Conservation (phyloP, 35 echinoderm and acorn worm genomes). For the Ophioderma brevispina region DNA sequence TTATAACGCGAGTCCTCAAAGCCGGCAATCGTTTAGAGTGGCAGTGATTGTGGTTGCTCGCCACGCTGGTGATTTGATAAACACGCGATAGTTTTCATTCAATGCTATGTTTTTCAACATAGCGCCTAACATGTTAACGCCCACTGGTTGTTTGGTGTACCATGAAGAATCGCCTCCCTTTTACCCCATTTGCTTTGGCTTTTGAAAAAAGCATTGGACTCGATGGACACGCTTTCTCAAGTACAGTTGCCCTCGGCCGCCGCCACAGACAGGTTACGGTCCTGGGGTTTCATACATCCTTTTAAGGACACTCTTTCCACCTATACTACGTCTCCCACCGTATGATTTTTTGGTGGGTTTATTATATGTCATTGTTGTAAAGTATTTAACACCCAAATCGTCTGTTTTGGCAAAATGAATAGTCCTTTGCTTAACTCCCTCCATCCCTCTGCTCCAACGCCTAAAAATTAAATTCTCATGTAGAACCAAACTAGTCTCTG, state of each 20-base stretch:
- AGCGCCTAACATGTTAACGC: not conserved
- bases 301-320: not conserved
- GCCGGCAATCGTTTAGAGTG: not conserved
- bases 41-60: not conserved
- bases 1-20: not conserved
- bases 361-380: not conserved
- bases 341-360: not conserved
- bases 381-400: not conserved
- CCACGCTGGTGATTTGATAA: not conserved
- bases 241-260: not conserved
- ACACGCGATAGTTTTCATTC: not conserved
- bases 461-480: not conserved
- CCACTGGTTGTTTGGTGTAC: not conserved
- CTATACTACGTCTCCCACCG: not conserved
- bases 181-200: not conserved
- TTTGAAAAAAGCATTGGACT: not conserved
- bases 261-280: not conserved
- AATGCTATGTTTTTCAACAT: not conserved
- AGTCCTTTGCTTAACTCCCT: constrained; percentile 8
- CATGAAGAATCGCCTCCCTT: not conserved
- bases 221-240: not conserved
- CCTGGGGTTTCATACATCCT: not conserved
- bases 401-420: not conserved
- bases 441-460: not conserved
- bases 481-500: not conserved